Base-by-base conservation (phyloP, 2,888 invertebrate genomes). In the Acholoe squamosa region DNA sequence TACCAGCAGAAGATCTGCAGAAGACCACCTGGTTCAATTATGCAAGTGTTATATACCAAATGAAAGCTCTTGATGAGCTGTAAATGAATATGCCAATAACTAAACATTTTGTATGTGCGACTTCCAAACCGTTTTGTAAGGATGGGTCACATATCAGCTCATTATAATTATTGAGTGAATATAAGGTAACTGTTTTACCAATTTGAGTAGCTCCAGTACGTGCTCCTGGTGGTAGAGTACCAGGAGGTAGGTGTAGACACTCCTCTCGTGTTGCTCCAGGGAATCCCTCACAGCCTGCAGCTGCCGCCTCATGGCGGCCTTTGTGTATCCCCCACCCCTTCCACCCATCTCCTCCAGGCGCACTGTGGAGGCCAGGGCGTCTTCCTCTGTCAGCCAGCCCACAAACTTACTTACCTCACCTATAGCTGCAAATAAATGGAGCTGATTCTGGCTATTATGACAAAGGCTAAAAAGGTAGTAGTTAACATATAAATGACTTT, bases 321-420 rank as follows among this genome's bases (percentile, higher is more conserved):
- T 1, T 1, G 43, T 43, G 25, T 43, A n/a, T 5, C 19, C 5
- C 34, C 84, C 51, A n/a, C n/a, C n/a, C 80, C 12, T 28, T 10
- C 10, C 80, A 80, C 80, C n/a, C n/a, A n/a, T 14, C n/a, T 33
- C 28, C 77, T 77, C 31, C 77, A 77, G 77, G 31, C 31, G 25
- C 3, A 33, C 77, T 25, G 31, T 25, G 25, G 77, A 77, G 33
- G 80, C 33, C 5, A 80, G 34, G 43, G 34, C 80, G 1, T 43
- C 80, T 3, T 80, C 12, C 7, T 33, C 19, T 3, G 80, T 34
- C 12, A 80, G 5, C 80, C 80, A 80, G 16, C 12, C 16, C 0
- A 80, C 80, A 0, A 80, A 22, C 12, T 22, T 19, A 3, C 61
- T 61, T 14, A 61, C 61, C 61, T 61, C 22, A 12, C 7, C 1